Evolutionary conservation across 2,797 vertebrate genomes (phyloP), one percentile per base, ranked within the genome.

Genomic region (Poeciliopsis presidionis): DNA sequence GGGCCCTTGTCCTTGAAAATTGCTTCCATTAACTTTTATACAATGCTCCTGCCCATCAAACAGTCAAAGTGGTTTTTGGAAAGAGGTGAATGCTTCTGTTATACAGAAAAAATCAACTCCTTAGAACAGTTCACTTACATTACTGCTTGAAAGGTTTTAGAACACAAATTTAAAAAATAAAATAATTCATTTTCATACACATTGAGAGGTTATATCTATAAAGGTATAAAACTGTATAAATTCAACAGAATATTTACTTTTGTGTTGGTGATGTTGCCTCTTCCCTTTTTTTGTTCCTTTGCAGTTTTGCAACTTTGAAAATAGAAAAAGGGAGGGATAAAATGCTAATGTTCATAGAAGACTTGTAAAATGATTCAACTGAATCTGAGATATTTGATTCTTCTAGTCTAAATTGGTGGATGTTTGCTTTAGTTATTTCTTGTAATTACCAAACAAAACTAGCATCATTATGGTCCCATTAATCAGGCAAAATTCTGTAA

Each of bases 1-100:
- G 84, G 55, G 81, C 81, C 81, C 81, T 91, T 92, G 91, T 92
- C 92, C 90, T 91, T 82, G 88, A 90, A 93, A 93, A 94, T 90
- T 87, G 90, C 90, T 88, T 90, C 84, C 72, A 91, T 92, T 93
- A 91, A 89, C 85, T 88, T 90, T 87, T 88, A 73, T 84, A 71
- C 77, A 73, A 71, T 86, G 86, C 81, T 78, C 77, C 83, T 92
- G 88, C 82, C 88, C 82, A 86, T 90, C 76, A 86, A 76, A 8
- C 73, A 82, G 87, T 90, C 84, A 89, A 73, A 87, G 79, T 72
- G 78, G 47, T 84, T 81, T 75, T 80, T 77, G 74, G 74, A 81
- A 80, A 39, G 76, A 73, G 41, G 72, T 88, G 74, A 90, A 90
- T 79, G 79, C 81, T 84, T 91, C 87, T 85, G 89, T 90, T 80